Conservation (phyloP, 2,113 vertebrate species). For the Pluvialis apricaria region DNA sequence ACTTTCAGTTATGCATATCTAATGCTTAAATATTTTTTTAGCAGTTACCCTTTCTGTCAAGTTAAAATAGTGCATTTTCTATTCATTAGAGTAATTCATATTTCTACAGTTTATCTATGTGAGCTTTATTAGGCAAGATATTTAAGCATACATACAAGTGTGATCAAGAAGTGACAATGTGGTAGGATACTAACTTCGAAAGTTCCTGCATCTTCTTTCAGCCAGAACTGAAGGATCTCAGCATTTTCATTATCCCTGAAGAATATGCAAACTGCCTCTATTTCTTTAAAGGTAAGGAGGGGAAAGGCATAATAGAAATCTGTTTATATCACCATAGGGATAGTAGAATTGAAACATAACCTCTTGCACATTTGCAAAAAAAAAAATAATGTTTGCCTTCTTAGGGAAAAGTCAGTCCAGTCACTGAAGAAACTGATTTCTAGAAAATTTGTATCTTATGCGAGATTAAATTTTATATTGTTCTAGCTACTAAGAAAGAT, state of each 20-base stretch:
- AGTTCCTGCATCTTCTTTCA: not conserved
- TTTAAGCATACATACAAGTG: not conserved
- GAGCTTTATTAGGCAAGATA: not conserved
- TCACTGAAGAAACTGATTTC: not conserved
- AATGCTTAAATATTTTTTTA: not conserved
- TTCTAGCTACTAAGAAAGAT: not conserved
- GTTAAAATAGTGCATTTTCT: not conserved
- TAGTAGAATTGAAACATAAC: not conserved
- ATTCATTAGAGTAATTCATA: not conserved
- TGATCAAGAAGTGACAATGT: not conserved
- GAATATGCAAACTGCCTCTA: not conserved
- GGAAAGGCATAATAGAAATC: not conserved
- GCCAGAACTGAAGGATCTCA: not conserved
- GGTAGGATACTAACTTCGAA: not conserved
- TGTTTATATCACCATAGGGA: not conserved
- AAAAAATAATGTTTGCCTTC: fast-evolving
- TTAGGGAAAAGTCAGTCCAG: not conserved
- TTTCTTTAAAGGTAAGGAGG: not conserved
- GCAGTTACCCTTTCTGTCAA: not conserved
- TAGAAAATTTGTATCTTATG: not conserved
- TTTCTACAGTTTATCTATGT: not conserved
- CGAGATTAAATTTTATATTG: not conserved
- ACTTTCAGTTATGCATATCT: not conserved
- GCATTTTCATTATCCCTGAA: not conserved
- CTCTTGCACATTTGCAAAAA: not conserved